These are phyloP conservation scores for Drosophila equinoxialis DNA, from an alignment of 1,140 invertebrate genomes.

Conservation along the genomic window DNA sequence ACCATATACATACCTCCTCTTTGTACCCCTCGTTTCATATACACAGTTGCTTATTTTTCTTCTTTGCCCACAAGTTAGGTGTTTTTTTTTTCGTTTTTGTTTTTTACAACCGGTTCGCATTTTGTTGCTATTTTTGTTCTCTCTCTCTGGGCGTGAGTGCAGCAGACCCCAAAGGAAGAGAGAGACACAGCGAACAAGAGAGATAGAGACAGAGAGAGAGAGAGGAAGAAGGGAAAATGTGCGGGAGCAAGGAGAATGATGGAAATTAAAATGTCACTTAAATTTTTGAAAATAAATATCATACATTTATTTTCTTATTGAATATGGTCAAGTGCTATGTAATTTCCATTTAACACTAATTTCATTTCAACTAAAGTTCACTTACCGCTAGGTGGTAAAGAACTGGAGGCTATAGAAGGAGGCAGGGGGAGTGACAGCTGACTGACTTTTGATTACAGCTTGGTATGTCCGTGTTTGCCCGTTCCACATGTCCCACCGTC, in stretches of 20 bases:
- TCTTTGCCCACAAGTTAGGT: conserved; percentile 27
- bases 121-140: conserved; percentile 29
- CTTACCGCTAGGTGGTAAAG: conserved; percentile 17
- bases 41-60: conserved; percentile 27
- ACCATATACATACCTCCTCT: background rate
- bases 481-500: background rate
- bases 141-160: conserved; percentile 16
- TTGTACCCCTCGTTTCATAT: background rate
- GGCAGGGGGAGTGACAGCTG: conserved; percentile 7
- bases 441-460: conserved; percentile 49
- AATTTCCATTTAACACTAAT: conserved; percentile 14
- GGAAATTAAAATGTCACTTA: conserved; percentile 20
- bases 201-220: background rate
- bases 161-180: conserved; percentile 15
- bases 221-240: background rate
- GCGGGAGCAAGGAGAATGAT: background rate
- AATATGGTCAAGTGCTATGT: conserved; percentile 2
- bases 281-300: conserved; percentile 21
- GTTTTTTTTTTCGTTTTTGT: background rate
- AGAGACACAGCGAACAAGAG: background rate
- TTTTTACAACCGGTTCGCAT: conserved; percentile 27
- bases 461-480: conserved; percentile 27
- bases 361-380: conserved; percentile 29
- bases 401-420: background rate
- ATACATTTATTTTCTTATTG: background rate